A percentile compares a stretch with the other conserved stretches of the same genome.
Evolutionary conservation across 2,888 invertebrate genomes (phyloP).

Genomic region (Callyntrura sp.): DNA sequence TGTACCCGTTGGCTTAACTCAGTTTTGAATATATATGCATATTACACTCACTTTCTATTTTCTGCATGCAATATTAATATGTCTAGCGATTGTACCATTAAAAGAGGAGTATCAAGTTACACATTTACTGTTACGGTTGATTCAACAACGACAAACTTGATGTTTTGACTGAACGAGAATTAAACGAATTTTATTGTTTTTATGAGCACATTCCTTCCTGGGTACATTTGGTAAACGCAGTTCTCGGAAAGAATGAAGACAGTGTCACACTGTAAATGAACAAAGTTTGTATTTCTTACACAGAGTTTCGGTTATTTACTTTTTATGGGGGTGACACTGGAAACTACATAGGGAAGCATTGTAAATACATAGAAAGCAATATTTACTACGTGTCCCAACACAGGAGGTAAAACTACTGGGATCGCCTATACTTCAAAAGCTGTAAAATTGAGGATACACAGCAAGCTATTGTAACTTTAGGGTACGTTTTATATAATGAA

Average conservation of each 20-base stretch:
- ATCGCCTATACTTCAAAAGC: too few species aligned
- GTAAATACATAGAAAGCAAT: slow-evolving; percentile 11
- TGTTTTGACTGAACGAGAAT: slow-evolving; percentile 41
- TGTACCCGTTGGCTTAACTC: neutral
- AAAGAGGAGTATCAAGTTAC: slow-evolving; percentile 31
- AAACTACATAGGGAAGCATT: slow-evolving; percentile 16
- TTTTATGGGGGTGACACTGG: slow-evolving; percentile 77
- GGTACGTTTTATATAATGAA: slow-evolving; percentile 46
- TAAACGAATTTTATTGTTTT: slow-evolving; percentile 43
- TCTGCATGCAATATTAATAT: neutral
- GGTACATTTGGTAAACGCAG: slow-evolving; percentile 21
- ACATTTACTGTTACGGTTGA: neutral
- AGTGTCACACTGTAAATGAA: slow-evolving; percentile 47
- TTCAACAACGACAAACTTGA: slow-evolving; percentile 24
- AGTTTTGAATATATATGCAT: too few species aligned
- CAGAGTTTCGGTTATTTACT: slow-evolving; percentile 71
- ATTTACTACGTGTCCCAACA: too few species aligned
- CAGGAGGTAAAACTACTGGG: too few species aligned
- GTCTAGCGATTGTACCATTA: neutral
- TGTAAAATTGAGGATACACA: slow-evolving; percentile 8
- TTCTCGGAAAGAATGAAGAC: slow-evolving; percentile 66
- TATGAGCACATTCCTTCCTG: slow-evolving; percentile 46
- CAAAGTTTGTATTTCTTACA: slow-evolving; percentile 45
- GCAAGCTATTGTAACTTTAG: slow-evolving; percentile 17
- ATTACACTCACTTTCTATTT: neutral